Evolutionary conservation across 2,797 vertebrate genomes (phyloP).

Genomic region (Anabas testudineus): DNA sequence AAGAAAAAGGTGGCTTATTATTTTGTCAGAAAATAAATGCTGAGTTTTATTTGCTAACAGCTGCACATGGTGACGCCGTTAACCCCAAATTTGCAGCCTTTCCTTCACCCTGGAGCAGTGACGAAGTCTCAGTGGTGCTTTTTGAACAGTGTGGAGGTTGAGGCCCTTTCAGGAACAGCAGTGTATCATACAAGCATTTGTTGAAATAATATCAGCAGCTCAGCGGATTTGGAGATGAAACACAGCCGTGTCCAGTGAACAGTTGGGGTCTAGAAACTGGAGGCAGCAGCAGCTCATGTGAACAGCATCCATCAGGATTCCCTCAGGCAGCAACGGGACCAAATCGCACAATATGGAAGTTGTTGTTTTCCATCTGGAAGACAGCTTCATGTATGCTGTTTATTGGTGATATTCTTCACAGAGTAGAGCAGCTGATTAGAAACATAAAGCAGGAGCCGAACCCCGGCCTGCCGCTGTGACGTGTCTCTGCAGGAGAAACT

Average conservation of each 20-base stretch:
- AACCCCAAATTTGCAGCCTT: neutral
- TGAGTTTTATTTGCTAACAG: neutral
- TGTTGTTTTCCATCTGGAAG: conserved; percentile 35
- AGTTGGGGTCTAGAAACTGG: neutral
- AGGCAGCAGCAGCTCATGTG: neutral
- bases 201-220: neutral
- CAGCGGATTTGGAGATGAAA: neutral
- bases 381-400: conserved; percentile 46
- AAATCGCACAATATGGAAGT: conserved; percentile 23
- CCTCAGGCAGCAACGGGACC: neutral
- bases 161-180: neutral
- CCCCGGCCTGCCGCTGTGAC: conserved; percentile 35
- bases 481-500: conserved; percentile 64
- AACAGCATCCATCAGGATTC: neutral
- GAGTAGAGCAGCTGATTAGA: conserved; percentile 46
- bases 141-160: too few species aligned
- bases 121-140: neutral
- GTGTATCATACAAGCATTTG: neutral
- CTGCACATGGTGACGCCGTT: neutral
- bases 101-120: neutral
- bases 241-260: neutral
- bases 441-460: conserved; percentile 46
- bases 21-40: too few species aligned
- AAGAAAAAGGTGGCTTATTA: too few species aligned
- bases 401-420: conserved; percentile 52